Conservation (phyloP, 1,140 invertebrate species). For the Drosophila rhopaloa region DNA sequence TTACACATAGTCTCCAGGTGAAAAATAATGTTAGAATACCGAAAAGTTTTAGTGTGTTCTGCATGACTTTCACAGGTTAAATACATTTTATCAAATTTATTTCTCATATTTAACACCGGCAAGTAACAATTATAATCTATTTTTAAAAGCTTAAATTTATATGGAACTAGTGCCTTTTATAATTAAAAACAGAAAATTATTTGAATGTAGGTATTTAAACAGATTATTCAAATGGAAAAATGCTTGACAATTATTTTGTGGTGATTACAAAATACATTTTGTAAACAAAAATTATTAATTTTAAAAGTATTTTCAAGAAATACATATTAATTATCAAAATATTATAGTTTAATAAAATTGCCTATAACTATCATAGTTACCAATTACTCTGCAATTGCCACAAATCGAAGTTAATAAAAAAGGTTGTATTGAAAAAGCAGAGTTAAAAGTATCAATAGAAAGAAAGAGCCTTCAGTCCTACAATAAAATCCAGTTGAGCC, state of each 20-base stretch:
- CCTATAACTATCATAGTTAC: no score
- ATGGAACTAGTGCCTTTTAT: no score
- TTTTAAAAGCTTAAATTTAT: no score
- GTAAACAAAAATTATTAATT: no score
- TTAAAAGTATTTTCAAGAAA: no score
- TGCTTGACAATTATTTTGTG: neutral
- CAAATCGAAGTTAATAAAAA: no score
- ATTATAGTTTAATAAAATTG: no score
- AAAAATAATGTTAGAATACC: neutral
- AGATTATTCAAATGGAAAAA: constrained; percentile 1
- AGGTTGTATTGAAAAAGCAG: neutral
- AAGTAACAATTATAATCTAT: neutral
- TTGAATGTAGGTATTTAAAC: neutral
- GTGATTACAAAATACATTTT: no score
- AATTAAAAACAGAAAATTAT: neutral
- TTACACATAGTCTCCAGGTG: constrained; percentile 6
- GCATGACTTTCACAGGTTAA: neutral
- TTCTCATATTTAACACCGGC: neutral
- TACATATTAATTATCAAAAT: no score
- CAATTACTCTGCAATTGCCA: no score
- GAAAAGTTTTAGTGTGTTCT: neutral
- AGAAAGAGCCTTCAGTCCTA: neutral
- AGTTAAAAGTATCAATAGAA: constrained; percentile 6
- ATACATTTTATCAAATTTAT: neutral
- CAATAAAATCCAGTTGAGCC: constrained; percentile 25